Base-by-base conservation (phyloP, 92 coral and sea anemone species). In the Pocillopora grandis region DNA sequence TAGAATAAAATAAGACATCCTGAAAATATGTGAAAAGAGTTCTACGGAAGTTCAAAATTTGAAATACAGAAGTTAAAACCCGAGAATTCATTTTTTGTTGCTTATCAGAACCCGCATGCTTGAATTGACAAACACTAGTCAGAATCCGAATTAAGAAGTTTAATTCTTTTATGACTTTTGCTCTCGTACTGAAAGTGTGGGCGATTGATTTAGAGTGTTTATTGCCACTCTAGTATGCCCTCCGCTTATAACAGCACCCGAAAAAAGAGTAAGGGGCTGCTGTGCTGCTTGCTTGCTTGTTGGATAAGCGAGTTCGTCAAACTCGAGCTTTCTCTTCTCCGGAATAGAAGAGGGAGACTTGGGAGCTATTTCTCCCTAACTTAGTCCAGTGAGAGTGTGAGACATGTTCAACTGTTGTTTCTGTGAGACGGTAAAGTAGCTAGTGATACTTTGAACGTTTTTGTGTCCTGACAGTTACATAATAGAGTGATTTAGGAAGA, bases 401-500 rank as follows among this genome's bases (percentile, higher is more conserved):
- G 64, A 60, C 64, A 60, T 60, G 64, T 60, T 60, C 64, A 60
- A 67, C 72, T 67, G 72, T 12, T 67, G 72, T 67, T 67, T 67
- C 72, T 67, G 72, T 67, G 72, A 67, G 72, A 67, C 72, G 72
- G 72, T 67, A 19, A 8, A 67, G 72, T 14, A 67, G 72, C 72
- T 67, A 67, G 64, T 60, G 64, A 60, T 60, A 60, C 64, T 60
- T 18, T 60, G 64, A 60, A 60, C 64, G 64, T 60, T 67, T 67
- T 67, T 67, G 35, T 67, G 72, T 20, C 72, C 35, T 67, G 72
- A 67, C 72, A 67, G 72, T 67, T 67, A 48, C 72, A 67, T 63
- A 63, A 63, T 42, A 27, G n/a, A 27, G 27, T 27, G 27, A 27
- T 27, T 27, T 27, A 27, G 27, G 27, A 27, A 27, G 27, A 27